Evolutionary conservation across 2,888 invertebrate genomes (phyloP).

Genomic region (Penaeus monodon): DNA sequence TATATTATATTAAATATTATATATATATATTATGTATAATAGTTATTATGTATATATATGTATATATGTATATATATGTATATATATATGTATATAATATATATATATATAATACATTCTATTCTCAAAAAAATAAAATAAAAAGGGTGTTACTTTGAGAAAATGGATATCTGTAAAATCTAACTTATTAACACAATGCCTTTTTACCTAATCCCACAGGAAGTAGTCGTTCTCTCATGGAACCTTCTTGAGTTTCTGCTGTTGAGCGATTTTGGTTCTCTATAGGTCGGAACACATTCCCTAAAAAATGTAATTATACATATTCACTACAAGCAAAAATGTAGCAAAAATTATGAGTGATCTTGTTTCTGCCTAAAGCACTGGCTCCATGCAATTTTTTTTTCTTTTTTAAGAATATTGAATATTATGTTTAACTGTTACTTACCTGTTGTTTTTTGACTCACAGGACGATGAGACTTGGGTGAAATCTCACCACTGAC

Average conservation of each 20-base stretch:
- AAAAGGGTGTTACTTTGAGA: background rate
- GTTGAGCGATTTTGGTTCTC: constrained; percentile 22
- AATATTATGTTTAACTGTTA: background rate
- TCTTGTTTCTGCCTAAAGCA: too few relatives aligned
- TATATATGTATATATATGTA: too few relatives aligned
- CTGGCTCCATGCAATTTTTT: too few relatives aligned
- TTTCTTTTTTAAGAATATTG: too few relatives aligned
- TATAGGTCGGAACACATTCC: constrained; percentile 41
- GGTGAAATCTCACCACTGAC: background rate
- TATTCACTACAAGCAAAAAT: too few relatives aligned
- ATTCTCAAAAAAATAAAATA: background rate
- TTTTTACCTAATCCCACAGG: constrained; percentile 72
- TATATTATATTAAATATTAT: too few relatives aligned
- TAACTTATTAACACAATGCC: too few relatives aligned
- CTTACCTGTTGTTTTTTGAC: background rate
- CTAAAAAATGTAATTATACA: constrained; percentile 9
- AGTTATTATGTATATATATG: too few relatives aligned
- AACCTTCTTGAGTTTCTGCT: constrained; percentile 64
- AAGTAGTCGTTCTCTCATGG: constrained; percentile 74
- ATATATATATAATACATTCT: background rate
- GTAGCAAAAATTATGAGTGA: too few relatives aligned
- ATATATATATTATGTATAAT: background rate
- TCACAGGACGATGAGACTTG: background rate
- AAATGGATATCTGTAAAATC: too few relatives aligned
- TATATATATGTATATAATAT: too few relatives aligned